Evolutionary conservation across 2,797 vertebrate genomes (phyloP).

Genomic region (Hafferia zeledoni): DNA sequence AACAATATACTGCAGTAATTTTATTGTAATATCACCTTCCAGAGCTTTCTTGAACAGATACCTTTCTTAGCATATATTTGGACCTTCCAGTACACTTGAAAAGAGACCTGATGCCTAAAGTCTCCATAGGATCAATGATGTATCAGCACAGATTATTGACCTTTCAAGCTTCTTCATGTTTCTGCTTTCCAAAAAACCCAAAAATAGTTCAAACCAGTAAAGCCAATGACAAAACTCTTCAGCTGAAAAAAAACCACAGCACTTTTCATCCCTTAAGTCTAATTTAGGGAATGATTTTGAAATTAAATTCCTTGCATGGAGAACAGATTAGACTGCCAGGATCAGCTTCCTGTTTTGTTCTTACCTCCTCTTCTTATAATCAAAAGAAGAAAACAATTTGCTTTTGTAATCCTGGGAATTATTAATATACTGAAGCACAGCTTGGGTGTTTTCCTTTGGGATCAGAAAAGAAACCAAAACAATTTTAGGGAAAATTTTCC

Average conservation of each 20-base stretch:
- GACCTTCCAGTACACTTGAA: not conserved
- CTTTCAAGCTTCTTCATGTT: not conserved
- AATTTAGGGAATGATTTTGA: not conserved
- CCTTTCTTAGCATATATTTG: not conserved
- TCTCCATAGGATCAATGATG: not conserved
- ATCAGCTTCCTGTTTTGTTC: not conserved
- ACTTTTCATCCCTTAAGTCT: not conserved
- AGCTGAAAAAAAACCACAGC: not conserved
- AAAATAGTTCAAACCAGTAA: not conserved
- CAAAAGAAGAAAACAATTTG: not conserved
- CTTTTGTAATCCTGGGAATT: not conserved
- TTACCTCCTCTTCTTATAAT: not conserved
- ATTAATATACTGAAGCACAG: not conserved
- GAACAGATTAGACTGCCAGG: not conserved
- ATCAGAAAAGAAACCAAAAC: not conserved
- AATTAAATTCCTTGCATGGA: not conserved
- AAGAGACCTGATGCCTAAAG: not conserved
- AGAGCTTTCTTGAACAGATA: not conserved
- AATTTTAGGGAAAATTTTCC: not conserved
- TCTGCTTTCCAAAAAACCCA: not conserved
- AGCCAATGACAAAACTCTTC: not conserved
- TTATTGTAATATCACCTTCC: not conserved
- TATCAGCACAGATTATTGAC: not conserved
- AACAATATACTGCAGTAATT: not conserved
- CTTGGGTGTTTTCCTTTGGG: not conserved